phyloP scores from a whole-genome alignment of 1,140 invertebrate species.

The Achroia grisella region DNA sequence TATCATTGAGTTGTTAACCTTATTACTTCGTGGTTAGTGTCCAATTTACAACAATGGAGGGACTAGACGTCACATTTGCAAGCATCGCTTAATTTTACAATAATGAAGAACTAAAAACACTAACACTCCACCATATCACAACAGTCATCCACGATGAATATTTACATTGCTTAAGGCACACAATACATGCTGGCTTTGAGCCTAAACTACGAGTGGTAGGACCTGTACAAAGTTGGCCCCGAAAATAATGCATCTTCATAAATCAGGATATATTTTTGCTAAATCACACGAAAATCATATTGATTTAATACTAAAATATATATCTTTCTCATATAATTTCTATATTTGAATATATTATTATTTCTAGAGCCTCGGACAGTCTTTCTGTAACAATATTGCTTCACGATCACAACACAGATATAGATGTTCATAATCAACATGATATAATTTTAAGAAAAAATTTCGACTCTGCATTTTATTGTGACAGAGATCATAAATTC shows the following conservation, averaged over 20 bases:
- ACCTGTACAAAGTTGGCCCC: conserved; percentile 52
- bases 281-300: conserved; percentile 18
- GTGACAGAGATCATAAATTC: conserved; percentile 7
- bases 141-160: conserved; percentile 58
- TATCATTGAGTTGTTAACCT: conserved; percentile 2
- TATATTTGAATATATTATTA: conserved; percentile 23
- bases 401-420: conserved; percentile 29
- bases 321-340: conserved; percentile 5
- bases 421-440: neutral
- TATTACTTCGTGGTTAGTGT: conserved; percentile 14
- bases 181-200: conserved; percentile 45
- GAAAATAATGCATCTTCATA: conserved; percentile 36
- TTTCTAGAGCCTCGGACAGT: conserved; percentile 50
- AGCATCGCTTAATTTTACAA: conserved; percentile 14
- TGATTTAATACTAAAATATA: conserved; percentile 7
- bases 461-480: neutral
- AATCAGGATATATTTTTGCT: conserved; percentile 12
- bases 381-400: conserved; percentile 38
- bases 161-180: conserved; percentile 55
- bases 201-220: conserved; percentile 21
- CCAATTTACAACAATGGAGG: conserved; percentile 18
- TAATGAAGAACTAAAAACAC: conserved; percentile 31
- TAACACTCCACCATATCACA: conserved; percentile 48
- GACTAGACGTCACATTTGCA: conserved; percentile 40
- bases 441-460: no score